These are phyloP conservation scores for Brachystomella parvula DNA, from an alignment of 1,140 invertebrate genomes.

Conservation along the genomic window DNA sequence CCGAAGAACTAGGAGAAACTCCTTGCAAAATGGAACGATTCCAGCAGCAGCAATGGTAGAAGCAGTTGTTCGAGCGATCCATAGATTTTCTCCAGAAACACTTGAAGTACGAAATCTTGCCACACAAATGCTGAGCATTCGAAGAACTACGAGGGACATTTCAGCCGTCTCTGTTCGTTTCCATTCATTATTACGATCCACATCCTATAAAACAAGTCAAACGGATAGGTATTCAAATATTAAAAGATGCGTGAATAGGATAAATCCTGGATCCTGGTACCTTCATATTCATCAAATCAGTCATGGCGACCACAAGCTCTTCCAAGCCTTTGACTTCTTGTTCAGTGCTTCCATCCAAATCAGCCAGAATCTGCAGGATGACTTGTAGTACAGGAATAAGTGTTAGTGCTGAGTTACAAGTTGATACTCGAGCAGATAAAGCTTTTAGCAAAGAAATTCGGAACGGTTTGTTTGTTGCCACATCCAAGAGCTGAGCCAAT, in stretches of 20 bases:
- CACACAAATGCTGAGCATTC: slow-evolving; percentile 36
- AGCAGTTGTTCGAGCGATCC: slow-evolving; percentile 35
- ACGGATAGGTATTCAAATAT: background rate
- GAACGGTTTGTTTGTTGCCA: slow-evolving; percentile 46
- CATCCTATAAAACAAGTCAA: slow-evolving; percentile 17
- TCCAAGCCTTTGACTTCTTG: slow-evolving; percentile 31
- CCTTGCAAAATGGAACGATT: slow-evolving; percentile 31
- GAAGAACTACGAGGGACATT: slow-evolving; percentile 31
- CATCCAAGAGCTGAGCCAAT: background rate
- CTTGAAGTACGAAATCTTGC: slow-evolving; percentile 30
- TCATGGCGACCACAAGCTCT: slow-evolving; percentile 21
- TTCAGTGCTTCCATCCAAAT: slow-evolving; percentile 45
- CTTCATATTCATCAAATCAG: slow-evolving; percentile 31
- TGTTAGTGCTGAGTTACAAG: slow-evolving; percentile 61
- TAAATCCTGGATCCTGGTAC: slow-evolving; percentile 6
- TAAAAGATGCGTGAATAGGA: background rate
- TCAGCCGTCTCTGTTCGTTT: slow-evolving; percentile 26
- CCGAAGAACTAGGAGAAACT: slow-evolving; percentile 28
- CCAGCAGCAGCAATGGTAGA: slow-evolving; percentile 27
- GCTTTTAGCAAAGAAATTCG: slow-evolving; percentile 59
- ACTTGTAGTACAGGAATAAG: slow-evolving; percentile 84
- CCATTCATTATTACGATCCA: slow-evolving; percentile 25
- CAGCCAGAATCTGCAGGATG: slow-evolving; percentile 78
- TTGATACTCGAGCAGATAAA: slow-evolving; percentile 55
- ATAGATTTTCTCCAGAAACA: slow-evolving; percentile 27